Base-by-base conservation (phyloP, 2,113 vertebrate species). In the Pelvicachromis taeniatus region DNA sequence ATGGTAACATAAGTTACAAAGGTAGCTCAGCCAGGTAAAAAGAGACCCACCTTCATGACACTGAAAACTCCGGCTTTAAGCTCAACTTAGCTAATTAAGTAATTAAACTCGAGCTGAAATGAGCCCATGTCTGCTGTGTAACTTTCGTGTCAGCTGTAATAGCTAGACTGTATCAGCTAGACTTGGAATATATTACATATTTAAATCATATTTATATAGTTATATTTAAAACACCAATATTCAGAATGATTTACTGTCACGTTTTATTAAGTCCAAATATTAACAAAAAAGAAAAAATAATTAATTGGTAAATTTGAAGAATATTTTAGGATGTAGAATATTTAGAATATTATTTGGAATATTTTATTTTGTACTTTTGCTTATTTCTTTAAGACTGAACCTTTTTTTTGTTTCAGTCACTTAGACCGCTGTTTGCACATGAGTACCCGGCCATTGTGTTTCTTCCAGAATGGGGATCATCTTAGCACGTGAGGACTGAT, bases 51-150 rank as follows among this genome's bases (percentile, higher is more conserved):
- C 59, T 63, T 38, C 19, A 63, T 38, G 33, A 38, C 33, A 63
- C 33, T 63, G 33, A 63, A 63, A 38, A 63, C 59, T 38, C 33
- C 7, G 59, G 38, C 59, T 63, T 38, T 38, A 12, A 63, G 9
- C 3, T 63, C 33, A 63, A 5, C 1, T 23, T 42, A 40, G 35
- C 3, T 68, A 9, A 68, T 42, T 68, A 68, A 23, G 14, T n/a
- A 21, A 42, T 63, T 0, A 63, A 38, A 42, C 63, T 68, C n/a
- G 6, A 38, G 40, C 7, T 68, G 38, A 42, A 68, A 42, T 68
- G 3, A 68, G 12, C 13, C 21, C 0, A 26, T 8, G 12, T 0
- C 38, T 42, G 38, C 63, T 68, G n/a, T 13, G 38, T 68, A 42
- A 68, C n/a, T 68, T 68, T 23, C 0, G 9, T 68, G 63, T 68